These are phyloP conservation scores for Meleagris gallopavo DNA, from an alignment of 2,113 vertebrate genomes.

Conservation along the genomic window DNA sequence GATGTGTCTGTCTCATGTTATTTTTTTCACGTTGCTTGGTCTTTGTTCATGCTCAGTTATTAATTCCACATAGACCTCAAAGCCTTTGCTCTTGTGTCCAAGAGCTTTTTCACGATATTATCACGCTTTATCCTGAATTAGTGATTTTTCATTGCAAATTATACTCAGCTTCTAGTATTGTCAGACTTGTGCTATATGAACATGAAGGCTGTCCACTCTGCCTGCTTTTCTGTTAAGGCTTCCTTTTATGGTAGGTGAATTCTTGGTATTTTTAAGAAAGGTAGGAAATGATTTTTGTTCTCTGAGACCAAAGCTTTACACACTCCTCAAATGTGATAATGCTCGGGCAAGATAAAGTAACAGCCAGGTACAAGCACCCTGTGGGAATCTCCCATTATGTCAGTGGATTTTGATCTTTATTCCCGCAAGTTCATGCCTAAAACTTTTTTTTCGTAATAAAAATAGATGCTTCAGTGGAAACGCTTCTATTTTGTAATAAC, in stretches of 20 bases:
- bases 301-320: neutral
- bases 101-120: neutral
- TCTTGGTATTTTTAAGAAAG: conserved; percentile 4
- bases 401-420: conserved; percentile 15
- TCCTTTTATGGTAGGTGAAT: conserved; percentile 13
- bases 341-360: neutral
- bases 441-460: neutral
- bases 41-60: neutral
- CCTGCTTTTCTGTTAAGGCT: neutral
- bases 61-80: neutral
- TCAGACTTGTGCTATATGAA: neutral
- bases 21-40: neutral
- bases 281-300: neutral
- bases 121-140: neutral
- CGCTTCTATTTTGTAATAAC: neutral
- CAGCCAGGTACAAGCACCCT: neutral
- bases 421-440: neutral
- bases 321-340: neutral
- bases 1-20: neutral
- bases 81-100: neutral
- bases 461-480: neutral
- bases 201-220: neutral
- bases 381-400: neutral
- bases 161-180: neutral
- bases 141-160: neutral